Evolutionary conservation across 53 echinoderm and acorn worm species (phyloP).

Genomic region (Echinometra lucunter): DNA sequence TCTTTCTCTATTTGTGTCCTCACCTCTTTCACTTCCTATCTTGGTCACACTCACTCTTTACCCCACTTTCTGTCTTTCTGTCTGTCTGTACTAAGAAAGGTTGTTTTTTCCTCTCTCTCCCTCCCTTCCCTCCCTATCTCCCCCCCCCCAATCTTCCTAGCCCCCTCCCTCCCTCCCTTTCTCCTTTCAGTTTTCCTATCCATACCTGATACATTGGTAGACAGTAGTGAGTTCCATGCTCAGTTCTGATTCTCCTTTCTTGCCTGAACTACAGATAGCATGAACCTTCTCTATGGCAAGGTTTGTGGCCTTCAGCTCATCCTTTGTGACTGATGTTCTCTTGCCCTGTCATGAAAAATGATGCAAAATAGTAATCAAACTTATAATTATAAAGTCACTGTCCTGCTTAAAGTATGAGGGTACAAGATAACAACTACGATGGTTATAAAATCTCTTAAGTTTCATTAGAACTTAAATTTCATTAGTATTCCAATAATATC

Average conservation of each 20-base stretch:
- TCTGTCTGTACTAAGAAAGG: no score
- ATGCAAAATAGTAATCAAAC: neutral
- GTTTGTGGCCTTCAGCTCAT: conserved; percentile 90
- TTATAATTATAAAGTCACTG: neutral
- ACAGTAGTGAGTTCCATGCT: conserved; percentile 77
- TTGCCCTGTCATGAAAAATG: conserved; percentile 87
- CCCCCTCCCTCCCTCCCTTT: neutral
- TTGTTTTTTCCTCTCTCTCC: no score
- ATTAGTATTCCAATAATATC: no score
- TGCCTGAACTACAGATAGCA: conserved; percentile 86
- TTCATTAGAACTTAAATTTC: no score
- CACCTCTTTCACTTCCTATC: no score
- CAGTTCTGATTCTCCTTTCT: conserved; percentile 86
- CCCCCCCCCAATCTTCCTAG: neutral
- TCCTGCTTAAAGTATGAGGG: no score
- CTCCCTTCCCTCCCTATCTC: neutral
- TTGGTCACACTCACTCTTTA: no score
- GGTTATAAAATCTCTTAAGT: no score
- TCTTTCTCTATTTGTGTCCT: no score
- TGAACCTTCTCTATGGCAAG: conserved; percentile 93
- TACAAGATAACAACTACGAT: no score
- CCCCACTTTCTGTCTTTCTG: no score
- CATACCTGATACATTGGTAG: conserved; percentile 86
- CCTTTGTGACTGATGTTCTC: conserved; percentile 88
- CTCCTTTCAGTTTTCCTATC: neutral